Evolutionary conservation across 92 coral and sea anemone species (phyloP), one percentile per base, ranked within the genome.

Genomic region (Bergia puertoricense): DNA sequence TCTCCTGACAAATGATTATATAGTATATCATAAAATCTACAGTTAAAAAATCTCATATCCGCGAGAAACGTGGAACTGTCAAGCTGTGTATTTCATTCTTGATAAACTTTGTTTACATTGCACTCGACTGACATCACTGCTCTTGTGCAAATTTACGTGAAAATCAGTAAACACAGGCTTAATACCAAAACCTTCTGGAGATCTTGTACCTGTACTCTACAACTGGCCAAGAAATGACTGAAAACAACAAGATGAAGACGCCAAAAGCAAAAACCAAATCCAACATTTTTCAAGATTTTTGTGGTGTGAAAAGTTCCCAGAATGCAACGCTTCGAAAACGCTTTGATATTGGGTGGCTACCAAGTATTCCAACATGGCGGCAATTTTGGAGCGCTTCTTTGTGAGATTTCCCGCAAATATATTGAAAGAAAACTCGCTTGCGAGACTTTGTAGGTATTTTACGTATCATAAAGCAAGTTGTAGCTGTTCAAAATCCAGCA

Each of bases 341-440:
- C 15, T 36, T 36, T 8, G 65, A 51, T 20, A 0, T 62, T 62
- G 69, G n/a, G 40, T 44, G 89, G 89, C 68, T 74, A 40, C 88
- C 76, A 39, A 75, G 76, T 48, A 65, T 51, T 81, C 80, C 81
- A 91, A 71, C 74, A 91, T 91, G 93, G 93, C 93, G 93, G 91
- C 93, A 43, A 46, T 88, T 45, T 88, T 72, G 41, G 51, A 45
- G 41, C 78, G 86, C 68, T 71, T 84, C 65, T 44, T 71, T 46
- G 40, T 44, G 79, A 69, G 87, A 71, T 2, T 38, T 37, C 54
- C 78, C 8, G 74, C 15, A 9, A 71, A 71, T 84, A 42, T 69
- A 69, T 84, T 71, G 67, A 84, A 72, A 71, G 79, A 71, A 69
- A 84, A 48, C 37, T 18, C 66, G 5, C 77, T 84, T 46, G 62